Evolutionary conservation across 2,113 vertebrate species (phyloP), one percentile per base, ranked within the genome.

Genomic region (Neoarius graeffei): DNA sequence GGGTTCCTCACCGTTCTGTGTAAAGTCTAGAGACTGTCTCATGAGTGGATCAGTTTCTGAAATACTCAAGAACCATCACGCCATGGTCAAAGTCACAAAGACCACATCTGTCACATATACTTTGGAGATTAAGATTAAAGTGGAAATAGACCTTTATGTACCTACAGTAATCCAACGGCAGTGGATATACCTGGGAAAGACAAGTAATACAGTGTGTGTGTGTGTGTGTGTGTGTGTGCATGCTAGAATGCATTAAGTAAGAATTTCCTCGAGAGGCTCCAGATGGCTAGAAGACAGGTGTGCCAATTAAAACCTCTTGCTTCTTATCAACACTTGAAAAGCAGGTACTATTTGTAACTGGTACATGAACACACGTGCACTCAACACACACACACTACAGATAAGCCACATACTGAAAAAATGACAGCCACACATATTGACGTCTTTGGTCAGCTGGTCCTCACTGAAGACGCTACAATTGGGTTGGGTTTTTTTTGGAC

Each of bases 221-320:
- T 73, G 50, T 60, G 57, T 17, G 57, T 81, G 82, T 82, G 77
- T 82, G 86, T 77, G 76, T 86, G 83, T 85, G 73, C 30, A 76
- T 27, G 42, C 20, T 48, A 73, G 71, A 64, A 71, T 62, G 84
- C 42, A 13, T 25, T 69, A 59, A 80, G 80, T 86, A 85, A 90
- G 88, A 91, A 88, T 84, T 90, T 89, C 92, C 89, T 87, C 89
- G 91, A 93, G 92, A 92, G 90, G 90, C 93, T 94, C 93, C 95
- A 95, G 93, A 95, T 95, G 95, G 94, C 93, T 93, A 92, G 93
- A 92, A 94, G 94, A 95, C 94, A 94, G 93, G 94, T 95, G 94
- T 93, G 92, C 93, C 94, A 95, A 94, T 95, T 95, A 94, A 93
- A 86, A 89, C 94, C 92, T 94, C 93, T 94, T 93, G 83, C 90